Evolutionary conservation across 1,140 invertebrate genomes (phyloP), one percentile per base, ranked within the genome.

Genomic region (Lordiphosa clarofinis): DNA sequence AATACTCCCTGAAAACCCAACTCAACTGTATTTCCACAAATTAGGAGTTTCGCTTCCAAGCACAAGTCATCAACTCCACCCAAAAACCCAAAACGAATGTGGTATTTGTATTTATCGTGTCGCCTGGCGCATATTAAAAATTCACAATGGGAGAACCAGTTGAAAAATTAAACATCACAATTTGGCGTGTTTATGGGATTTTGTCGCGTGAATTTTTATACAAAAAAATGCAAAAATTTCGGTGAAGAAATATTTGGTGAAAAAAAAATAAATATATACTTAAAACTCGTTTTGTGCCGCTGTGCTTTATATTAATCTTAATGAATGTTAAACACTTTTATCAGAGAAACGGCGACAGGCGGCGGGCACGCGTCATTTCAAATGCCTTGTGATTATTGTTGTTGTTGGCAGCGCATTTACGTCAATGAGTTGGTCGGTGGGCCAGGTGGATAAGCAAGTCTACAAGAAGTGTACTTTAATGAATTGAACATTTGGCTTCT

Each of bases 261-360:
- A 50, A 37, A 42, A 42, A 52, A 43, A 42, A 72, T 71, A 4
- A 4, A 21, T 21, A 21, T 21, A 21, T 71, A 54, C 72, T 75
- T 68, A 46, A 76, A 81, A 81, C 76, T 69, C 40, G 76, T 81
- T 81, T 82, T n/a, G 44, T 69, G 59, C 31, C 15, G 67, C 44
- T 58, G 7, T 33, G 4, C 33, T 52, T 8, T 74, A 72, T 84
- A 84, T 78, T 84, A 84, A 84, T 84, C 78, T 84, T 84, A 84
- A 84, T 84, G 79, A 84, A 84, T 84, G 78, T 84, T 84, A 84
- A 84, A 84, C 78, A 84, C 73, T 78, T 84, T 84, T 84, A 84
- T 84, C 78, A 71, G 68, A 63, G 56, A 19, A 56, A 73, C 55
- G 44, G 56, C 50, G 56, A 56, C 46, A 56, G 48, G 4, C 58